Evolutionary conservation across 2,797 vertebrate genomes (phyloP).

Genomic region (Monodelphis domestica): DNA sequence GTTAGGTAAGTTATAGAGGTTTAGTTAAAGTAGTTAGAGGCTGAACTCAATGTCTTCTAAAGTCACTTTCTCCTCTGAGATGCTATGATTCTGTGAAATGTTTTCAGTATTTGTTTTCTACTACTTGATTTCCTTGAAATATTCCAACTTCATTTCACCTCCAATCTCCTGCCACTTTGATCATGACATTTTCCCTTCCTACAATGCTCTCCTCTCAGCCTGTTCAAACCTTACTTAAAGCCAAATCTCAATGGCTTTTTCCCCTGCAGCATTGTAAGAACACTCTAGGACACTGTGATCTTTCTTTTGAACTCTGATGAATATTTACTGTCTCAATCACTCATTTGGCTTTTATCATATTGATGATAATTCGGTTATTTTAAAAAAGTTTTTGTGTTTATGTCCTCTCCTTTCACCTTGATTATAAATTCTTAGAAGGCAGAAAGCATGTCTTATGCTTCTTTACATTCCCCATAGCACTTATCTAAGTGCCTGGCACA

Average conservation of each 20-base stretch:
- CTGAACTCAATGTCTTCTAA: not conserved
- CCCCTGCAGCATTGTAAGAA: not conserved
- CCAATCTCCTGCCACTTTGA: not conserved
- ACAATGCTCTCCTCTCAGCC: not conserved
- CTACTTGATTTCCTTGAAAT: not conserved
- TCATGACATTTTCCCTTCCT: not conserved
- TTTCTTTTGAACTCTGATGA: not conserved
- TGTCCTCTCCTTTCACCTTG: not conserved
- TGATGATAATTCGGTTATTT: not conserved
- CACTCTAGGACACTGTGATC: not conserved
- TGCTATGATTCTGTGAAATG: not conserved
- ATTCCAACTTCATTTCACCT: not conserved
- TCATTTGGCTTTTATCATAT: not conserved
- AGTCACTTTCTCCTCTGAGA: too few species aligned
- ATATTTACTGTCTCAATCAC: not conserved
- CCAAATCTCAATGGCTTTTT: not conserved
- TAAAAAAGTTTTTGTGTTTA: not conserved
- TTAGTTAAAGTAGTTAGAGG: not conserved
- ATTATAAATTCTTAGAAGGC: not conserved
- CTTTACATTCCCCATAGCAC: not conserved
- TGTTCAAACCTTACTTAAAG: not conserved
- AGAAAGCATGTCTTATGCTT: not conserved
- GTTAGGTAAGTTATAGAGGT: not conserved
- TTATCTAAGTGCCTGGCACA: not conserved
- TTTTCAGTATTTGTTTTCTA: not conserved